Base-by-base conservation (phyloP, 92 coral and sea anemone species). In the Pocillopora grandis region DNA sequence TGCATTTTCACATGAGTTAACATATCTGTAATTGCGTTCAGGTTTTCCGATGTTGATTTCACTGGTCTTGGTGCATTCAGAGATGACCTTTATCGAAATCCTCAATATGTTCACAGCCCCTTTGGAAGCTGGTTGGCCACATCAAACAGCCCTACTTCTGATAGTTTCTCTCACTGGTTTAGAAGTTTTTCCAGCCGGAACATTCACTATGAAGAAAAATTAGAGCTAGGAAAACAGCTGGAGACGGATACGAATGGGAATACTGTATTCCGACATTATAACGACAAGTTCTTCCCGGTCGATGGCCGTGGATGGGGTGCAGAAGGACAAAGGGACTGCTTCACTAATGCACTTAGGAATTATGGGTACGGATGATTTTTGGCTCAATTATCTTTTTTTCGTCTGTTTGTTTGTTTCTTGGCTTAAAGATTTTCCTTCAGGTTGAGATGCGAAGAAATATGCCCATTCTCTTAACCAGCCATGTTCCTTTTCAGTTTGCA, bases 301-400 rank as follows among this genome's bases (percentile, higher is more conserved):
- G 98, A 96, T 85, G 98, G 98, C 14, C 93, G 93, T 58, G 98
- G 98, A 71, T 96, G 89, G 86, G 92, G 95, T 55, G 98, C 98
- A 36, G 95, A 96, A 85, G 98, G 98, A 76, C 98, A 96, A 78
- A 88, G 96, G 62, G 98, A 96, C 86, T 96, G 98, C 55, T 82
- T 78, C 49, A 94, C 96, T 33, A 92, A 94, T 61, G 98, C 98
- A 1, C 92, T 96, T 14, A 82, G 98, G 84, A 96, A 96, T 86
- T 96, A 88, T 87, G 98, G 98, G 98, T 96, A 82, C 75, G 91
- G 12, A 13, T 80, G 35, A 2, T 69, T 27, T 5, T 52, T 15
- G 75, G 15, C 11, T 71, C 52, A 42, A 42, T 42, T 42, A 7
- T 7, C 52, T 2, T 42, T 42, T 42, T 3, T 42, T 42, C 8